Evolutionary conservation across 2,113 vertebrate genomes (phyloP).

Genomic region (Hystrix cristata): DNA sequence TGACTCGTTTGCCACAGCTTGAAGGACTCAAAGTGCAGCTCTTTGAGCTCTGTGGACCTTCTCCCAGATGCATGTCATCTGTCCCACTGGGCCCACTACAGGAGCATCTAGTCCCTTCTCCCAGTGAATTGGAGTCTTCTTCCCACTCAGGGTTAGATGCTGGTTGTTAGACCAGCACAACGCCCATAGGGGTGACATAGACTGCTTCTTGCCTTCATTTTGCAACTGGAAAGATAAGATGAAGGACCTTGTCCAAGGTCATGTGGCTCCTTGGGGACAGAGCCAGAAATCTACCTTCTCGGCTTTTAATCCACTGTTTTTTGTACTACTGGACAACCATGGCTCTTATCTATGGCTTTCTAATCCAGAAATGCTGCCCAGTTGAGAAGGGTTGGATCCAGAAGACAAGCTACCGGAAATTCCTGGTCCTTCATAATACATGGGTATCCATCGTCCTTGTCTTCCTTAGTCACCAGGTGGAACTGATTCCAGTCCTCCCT

Average conservation of each 20-base stretch:
- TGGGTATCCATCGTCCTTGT: background rate
- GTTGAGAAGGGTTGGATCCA: background rate
- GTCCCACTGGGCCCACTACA: background rate
- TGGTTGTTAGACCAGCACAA: background rate
- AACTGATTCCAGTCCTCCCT: background rate
- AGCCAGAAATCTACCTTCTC: conserved; percentile 24
- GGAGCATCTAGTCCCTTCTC: background rate
- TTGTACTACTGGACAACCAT: background rate
- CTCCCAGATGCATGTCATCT: background rate
- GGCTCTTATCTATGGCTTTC: background rate
- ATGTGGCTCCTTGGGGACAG: background rate
- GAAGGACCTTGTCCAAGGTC: background rate
- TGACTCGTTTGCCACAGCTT: conserved; percentile 73
- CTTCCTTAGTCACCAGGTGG: background rate
- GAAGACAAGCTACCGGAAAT: background rate
- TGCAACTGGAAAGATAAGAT: background rate
- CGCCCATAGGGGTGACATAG: accelerated
- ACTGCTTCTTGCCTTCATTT: background rate
- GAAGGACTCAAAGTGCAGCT: conserved; percentile 73
- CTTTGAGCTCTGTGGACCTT: conserved; percentile 59
- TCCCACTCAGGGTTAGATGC: background rate
- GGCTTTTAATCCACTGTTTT: background rate
- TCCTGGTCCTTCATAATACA: background rate
- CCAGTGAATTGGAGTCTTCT: background rate
- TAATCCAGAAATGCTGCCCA: background rate